phyloP scores from a whole-genome alignment of 2,797 vertebrate genomes.

The Pteronotus mesoamericanus region DNA sequence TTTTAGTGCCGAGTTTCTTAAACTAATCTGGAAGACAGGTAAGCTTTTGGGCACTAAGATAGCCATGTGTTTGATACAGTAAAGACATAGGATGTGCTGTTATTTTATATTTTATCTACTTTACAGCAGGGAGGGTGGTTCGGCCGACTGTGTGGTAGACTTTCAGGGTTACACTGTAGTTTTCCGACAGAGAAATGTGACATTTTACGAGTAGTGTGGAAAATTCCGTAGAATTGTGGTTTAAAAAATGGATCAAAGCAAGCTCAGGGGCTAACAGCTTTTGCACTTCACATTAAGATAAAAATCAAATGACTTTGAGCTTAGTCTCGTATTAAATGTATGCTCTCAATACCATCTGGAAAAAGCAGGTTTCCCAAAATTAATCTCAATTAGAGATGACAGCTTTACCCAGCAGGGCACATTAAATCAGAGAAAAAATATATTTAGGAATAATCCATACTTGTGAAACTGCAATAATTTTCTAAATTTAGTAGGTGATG shows the following conservation, averaged over 20 bases:
- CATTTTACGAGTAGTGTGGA: neutral
- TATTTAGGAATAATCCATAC: constrained; percentile 51
- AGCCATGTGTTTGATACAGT: neutral
- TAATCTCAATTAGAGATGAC: constrained; percentile 42
- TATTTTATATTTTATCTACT: neutral
- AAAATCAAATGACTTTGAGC: neutral
- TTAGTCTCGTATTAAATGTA: neutral
- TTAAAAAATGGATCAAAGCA: neutral
- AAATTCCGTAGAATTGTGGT: neutral
- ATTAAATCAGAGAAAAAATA: constrained; percentile 36
- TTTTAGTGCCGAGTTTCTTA: neutral
- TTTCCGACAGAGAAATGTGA: neutral
- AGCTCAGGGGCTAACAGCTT: neutral
- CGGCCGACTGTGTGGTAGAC: neutral
- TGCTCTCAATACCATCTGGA: neutral
- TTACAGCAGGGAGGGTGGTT: neutral
- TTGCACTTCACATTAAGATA: neutral
- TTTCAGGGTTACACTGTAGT: neutral
- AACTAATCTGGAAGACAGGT: neutral
- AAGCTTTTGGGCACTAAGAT: neutral
- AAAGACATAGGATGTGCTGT: neutral
- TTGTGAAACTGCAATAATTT: constrained; percentile 50
- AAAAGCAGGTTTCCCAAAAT: constrained; percentile 34
- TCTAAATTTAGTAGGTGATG: constrained; percentile 52
- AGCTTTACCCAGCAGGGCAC: constrained; percentile 29